A percentile compares a stretch with the other conserved stretches of the same genome.
Conservation (phyloP, 2,797 vertebrate genomes). For the Hippopotamyrus pictus region DNA sequence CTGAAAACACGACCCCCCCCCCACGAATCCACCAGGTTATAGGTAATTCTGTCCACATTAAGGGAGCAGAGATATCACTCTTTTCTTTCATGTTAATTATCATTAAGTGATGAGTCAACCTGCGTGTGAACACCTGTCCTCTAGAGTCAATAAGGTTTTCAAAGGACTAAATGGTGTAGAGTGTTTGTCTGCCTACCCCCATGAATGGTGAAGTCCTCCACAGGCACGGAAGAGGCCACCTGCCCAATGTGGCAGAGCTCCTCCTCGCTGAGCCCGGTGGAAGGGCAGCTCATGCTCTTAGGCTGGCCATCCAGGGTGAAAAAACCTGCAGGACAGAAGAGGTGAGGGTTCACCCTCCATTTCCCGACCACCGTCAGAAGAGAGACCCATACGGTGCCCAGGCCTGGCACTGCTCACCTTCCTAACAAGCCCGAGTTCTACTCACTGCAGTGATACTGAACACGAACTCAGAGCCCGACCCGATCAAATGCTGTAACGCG, state of each 20-base stretch:
- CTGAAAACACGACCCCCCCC: not conserved
- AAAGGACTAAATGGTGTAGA: not conserved
- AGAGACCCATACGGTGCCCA: not conserved
- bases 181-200: slow-evolving; percentile 56
- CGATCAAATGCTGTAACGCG: not conserved
- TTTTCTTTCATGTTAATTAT: not conserved
- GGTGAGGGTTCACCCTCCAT: slow-evolving; percentile 1
- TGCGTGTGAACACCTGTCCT: not conserved
- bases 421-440: not conserved
- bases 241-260: slow-evolving; percentile 72
- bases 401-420: not conserved
- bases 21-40: not conserved
- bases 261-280: slow-evolving; percentile 75
- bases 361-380: not conserved
- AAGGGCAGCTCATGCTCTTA: slow-evolving; percentile 75
- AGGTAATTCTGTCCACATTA: no score
- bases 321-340: slow-evolving; percentile 62
- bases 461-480: not conserved
- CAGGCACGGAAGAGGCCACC: slow-evolving; percentile 78
- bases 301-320: slow-evolving; percentile 84
- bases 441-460: not conserved
- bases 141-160: not conserved
- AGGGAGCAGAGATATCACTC: not conserved
- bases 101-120: not conserved
- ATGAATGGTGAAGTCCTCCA: slow-evolving; percentile 83